Base-by-base conservation (phyloP, 2,888 invertebrate species). In the Hetaerina titia region DNA sequence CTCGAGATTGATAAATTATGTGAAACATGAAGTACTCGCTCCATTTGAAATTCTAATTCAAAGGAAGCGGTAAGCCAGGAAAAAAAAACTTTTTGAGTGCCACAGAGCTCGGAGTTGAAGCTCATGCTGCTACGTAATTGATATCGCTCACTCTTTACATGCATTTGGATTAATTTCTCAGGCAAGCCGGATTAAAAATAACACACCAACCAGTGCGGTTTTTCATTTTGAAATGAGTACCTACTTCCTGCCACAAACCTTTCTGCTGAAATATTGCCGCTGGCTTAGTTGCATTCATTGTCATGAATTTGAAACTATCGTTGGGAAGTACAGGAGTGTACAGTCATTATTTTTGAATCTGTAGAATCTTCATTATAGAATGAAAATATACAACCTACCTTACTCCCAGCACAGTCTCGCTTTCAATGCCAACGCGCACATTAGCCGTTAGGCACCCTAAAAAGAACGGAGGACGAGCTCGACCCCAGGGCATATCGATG, bases 41-140 rank as follows among this genome's bases (percentile, higher is more conserved):
- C 81, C 19, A 81, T 81, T 81, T 81, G 81, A 81, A 81, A 81
- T 81, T 81, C 31, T 81, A 81, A 81, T 81, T 81, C 22, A 81
- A 31, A 81, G 81, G 81, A 31, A 81, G 31, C 11, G 81, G 81
- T 31, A n/a, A 6, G 22, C 45, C 45, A 31, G 31, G 81, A 31
- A 31, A 31, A 25, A 81, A 11, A 31, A 81, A 81, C 69, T 25
- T 74, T 9, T 31, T 0, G 31, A 81, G 81, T 81, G 81, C 25
- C 31, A 15, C 81, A 81, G 81, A 31, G 31, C 13, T 31, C 13
- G 11, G 81, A 81, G 81, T 22, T 6, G 81, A 7, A 31, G 31
- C 81, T 81, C 31, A 81, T 81, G 25, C 81, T 69, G n/a, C 69
- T 17, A n/a, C 69, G 11, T 81, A 31, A 81, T 81, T 81, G 81